Evolutionary conservation across 2,888 invertebrate species (phyloP).

Genomic region (Lampropteryx suffumata): DNA sequence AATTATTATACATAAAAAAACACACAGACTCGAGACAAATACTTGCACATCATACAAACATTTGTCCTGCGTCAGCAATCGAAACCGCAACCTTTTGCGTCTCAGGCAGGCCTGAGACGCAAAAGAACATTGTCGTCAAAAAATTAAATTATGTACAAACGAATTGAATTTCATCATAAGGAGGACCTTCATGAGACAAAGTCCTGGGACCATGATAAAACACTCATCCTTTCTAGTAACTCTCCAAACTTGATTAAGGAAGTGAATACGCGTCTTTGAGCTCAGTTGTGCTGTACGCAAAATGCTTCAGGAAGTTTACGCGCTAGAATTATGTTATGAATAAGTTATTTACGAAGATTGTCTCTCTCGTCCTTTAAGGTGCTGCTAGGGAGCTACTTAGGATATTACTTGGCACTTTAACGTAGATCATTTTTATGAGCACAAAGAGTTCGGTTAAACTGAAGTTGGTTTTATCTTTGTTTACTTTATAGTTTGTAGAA

Average conservation of each 20-base stretch:
- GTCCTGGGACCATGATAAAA: too few relatives aligned
- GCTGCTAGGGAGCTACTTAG: conserved; percentile 2
- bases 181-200: too few relatives aligned
- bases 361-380: conserved; percentile 8
- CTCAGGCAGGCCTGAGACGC: too few relatives aligned
- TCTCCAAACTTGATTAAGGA: conserved; percentile 33
- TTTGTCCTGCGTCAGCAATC: too few relatives aligned
- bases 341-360: conserved; percentile 47
- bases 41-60: too few relatives aligned
- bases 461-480: conserved; percentile 1
- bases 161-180: too few relatives aligned
- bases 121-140: too few relatives aligned
- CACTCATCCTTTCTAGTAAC: too few relatives aligned
- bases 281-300: conserved; percentile 34
- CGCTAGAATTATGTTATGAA: conserved; percentile 47
- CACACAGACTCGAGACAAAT: too few relatives aligned
- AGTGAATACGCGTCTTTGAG: conserved; percentile 43
- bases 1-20: too few relatives aligned
- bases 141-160: too few relatives aligned
- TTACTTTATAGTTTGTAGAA: background rate
- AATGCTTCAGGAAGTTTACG: conserved; percentile 41
- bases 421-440: conserved; percentile 9
- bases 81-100: too few relatives aligned
- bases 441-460: background rate
- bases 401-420: conserved; percentile 2